A percentile compares a stretch with the other conserved stretches of the same genome.
Conservation (phyloP, 2,113 vertebrate genomes). For the Conger conger region DNA sequence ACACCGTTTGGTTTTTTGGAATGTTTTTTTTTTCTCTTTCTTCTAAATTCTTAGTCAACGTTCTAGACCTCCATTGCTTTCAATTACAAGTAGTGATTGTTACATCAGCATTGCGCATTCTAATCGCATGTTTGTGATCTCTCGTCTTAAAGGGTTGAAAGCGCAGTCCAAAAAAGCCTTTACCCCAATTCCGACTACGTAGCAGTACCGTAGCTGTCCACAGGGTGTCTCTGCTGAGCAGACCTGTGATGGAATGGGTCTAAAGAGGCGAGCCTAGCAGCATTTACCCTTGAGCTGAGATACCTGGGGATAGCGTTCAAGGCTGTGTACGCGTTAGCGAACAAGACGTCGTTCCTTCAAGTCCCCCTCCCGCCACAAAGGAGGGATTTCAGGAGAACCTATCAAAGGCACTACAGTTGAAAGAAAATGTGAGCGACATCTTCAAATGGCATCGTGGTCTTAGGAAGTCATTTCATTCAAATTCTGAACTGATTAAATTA, state of each 20-base stretch:
- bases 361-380: neutral
- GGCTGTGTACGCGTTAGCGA: neutral
- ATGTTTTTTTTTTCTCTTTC: no score
- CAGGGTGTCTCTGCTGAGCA: neutral
- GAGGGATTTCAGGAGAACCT: neutral
- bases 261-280: neutral
- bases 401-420: neutral
- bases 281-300: neutral
- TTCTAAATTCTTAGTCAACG: no score
- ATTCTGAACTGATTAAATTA: constrained; percentile 35
- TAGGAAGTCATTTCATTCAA: constrained; percentile 19
- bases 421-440: constrained; percentile 47
- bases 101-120: no score
- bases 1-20: no score
- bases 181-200: neutral
- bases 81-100: no score
- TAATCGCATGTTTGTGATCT: no score
- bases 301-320: neutral
- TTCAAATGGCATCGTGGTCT: constrained; percentile 46
- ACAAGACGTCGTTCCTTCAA: neutral
- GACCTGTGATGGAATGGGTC: neutral
- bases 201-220: neutral
- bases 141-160: neutral
- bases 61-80: no score
- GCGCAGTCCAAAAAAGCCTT: neutral